phyloP scores from a whole-genome alignment of 1,140 invertebrate genomes.

The Drosophila sp. region DNA sequence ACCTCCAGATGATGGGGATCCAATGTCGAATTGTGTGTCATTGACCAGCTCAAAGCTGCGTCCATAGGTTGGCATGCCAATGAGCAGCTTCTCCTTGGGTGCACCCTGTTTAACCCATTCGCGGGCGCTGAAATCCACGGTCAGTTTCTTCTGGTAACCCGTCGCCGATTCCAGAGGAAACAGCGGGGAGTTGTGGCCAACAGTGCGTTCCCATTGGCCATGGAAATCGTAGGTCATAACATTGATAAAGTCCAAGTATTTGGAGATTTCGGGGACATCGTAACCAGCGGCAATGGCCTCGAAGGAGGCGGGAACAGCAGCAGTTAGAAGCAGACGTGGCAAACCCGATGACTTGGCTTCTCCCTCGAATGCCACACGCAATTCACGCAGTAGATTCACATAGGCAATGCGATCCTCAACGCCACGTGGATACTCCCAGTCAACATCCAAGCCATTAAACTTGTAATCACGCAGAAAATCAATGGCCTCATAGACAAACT shows the following conservation, averaged over 20 bases:
- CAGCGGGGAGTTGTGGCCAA: slow-evolving; percentile 96
- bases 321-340: slow-evolving; percentile 93
- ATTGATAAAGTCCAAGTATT: slow-evolving; percentile 97
- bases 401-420: slow-evolving; percentile 93
- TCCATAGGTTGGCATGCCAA: slow-evolving; percentile 98
- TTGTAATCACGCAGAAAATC: slow-evolving; percentile 95
- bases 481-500: slow-evolving; percentile 97
- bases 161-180: slow-evolving; percentile 95
- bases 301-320: slow-evolving; percentile 96
- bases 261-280: slow-evolving; percentile 96
- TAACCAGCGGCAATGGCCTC: slow-evolving; percentile 97
- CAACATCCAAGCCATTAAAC: slow-evolving; percentile 96
- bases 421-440: slow-evolving; percentile 98
- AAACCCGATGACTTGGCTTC: slow-evolving; percentile 92
- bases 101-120: slow-evolving; percentile 98
- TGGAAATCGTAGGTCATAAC: slow-evolving; percentile 98
- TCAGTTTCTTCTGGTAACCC: slow-evolving; percentile 95
- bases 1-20: slow-evolving; percentile 94
- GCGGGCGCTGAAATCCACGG: slow-evolving; percentile 94
- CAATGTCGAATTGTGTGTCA: slow-evolving; percentile 95
- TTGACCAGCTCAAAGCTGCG: slow-evolving; percentile 97
- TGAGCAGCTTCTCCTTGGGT: slow-evolving; percentile 97
- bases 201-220: slow-evolving; percentile 95
- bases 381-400: slow-evolving; percentile 91
- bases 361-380: slow-evolving; percentile 95